Base-by-base conservation (phyloP, 2,113 vertebrate genomes). In the Paradoxurus hermaphroditus region DNA sequence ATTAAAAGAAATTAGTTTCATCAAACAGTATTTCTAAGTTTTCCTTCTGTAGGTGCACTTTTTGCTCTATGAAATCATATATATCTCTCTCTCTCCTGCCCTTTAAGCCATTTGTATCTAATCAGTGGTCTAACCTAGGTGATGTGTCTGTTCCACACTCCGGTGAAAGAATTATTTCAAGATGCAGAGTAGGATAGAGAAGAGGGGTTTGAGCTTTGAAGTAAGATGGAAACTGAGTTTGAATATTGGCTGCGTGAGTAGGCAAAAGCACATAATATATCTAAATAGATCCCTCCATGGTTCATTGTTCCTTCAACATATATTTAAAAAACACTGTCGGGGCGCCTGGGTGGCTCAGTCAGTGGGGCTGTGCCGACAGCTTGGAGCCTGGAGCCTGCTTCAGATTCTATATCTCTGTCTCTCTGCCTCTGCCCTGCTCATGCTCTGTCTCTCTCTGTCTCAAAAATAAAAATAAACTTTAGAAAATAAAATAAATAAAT, bases 111-210 rank as follows among this genome's bases (percentile, higher is more conserved):
- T 41, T 73, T 62, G 63, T 21, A n/a, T 31, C 36, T 63, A 36
- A 85, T 39, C 29, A 44, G 13, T 63, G 15, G 19, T 56, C 25
- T 67, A 46, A 83, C 36, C 36, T 39, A 59, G 6, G 56, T 14
- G 23, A 29, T 3, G 63, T 65, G 21, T n/a, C 34, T 73, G 21
- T 49, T 84, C 25, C n/a, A 59, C 27, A 44, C 67, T 73, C 29
- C n/a, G 56, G 16, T 14, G 13, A 59, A 91, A 85, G 19, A 95
- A 91, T 39, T 79, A 79, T 88, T 91, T 96, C 25, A 81, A 91
- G 27, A 44, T 56, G 21, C 36, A 81, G 3, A 46, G 23, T 81
- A 89, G 4, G 11, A 53, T 39, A 46, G 19, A 84, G 36, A 87
- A 77, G 82, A 87, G n/a, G 2, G 36, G 4, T 11, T 68, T 62